Evolutionary conservation across 2,113 vertebrate genomes (phyloP), one percentile per base, ranked within the genome.

Genomic region (Bucco capensis): DNA sequence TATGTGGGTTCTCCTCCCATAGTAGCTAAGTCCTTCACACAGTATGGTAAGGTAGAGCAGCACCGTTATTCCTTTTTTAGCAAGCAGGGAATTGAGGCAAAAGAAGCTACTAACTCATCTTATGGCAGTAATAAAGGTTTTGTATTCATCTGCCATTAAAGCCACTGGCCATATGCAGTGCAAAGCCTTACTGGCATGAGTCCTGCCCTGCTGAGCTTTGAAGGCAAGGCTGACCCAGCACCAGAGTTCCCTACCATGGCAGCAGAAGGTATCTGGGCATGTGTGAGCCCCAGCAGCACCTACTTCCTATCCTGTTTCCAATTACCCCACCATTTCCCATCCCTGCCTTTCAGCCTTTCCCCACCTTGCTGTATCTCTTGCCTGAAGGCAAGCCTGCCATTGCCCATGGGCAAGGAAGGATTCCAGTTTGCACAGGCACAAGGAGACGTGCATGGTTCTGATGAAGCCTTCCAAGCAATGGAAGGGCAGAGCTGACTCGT

Each of bases 241-340:
- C 19, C 15, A 23, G 33, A 3, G 0, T 57, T 82, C 31, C 14
- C 31, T 31, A 1, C 22, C 12, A 3, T 0, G 12, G 65, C 5
- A 19, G 6, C 31, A 50, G 70, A 56, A 66, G 27, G 60, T 73
- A 19, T 5, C 11, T 49, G n/a, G 49, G 6, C 19, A 9, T 1
- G 1, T 14, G 22, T 35, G 50, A 77, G 27, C 23, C 30, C 21
- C 11, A 6, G 9, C 9, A 22, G 61, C 0, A 49, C 24, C 27
- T 27, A 6, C 57, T 65, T 83, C 47, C 33, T 44, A 13, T 31
- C 35, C 30, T 25, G 6, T 73, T 88, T 72, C 28, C 19, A 44
- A 0, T 51, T 60, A 49, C 6, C 33, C 16, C 28, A 18, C 33
- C 12, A 7, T 56, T 73, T 89, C 15, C 35, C 37, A 47, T 56